Evolutionary conservation across 2,797 vertebrate genomes (phyloP).

Genomic region (Leptatherina wallacei): DNA sequence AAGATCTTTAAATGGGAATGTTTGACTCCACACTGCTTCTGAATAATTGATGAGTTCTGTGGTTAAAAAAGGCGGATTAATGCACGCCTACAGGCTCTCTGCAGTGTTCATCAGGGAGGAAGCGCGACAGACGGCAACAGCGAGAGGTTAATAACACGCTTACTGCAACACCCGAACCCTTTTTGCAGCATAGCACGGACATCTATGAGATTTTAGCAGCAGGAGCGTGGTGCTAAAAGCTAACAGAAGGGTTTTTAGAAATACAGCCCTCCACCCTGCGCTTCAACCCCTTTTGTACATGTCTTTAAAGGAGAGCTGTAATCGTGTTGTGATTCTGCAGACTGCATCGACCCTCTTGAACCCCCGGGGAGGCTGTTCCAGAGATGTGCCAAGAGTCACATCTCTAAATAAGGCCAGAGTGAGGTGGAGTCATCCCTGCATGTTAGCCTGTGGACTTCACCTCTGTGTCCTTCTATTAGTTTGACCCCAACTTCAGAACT

Average conservation of each 20-base stretch:
- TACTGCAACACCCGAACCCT: constrained; percentile 82
- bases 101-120: constrained; percentile 36
- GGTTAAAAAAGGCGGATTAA: constrained; percentile 82
- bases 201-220: constrained; percentile 86
- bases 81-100: constrained; percentile 76
- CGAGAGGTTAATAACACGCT: constrained; percentile 57
- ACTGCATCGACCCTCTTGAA: constrained; percentile 57
- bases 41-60: constrained; percentile 87
- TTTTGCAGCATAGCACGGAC: constrained; percentile 90
- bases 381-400: constrained; percentile 71
- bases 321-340: constrained; percentile 74
- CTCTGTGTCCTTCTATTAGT: constrained; percentile 74
- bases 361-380: constrained; percentile 50
- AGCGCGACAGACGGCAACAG: constrained; percentile 69
- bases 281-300: constrained; percentile 50
- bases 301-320: constrained; percentile 78
- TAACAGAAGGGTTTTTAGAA: constrained; percentile 55
- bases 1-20: constrained; percentile 80
- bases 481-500: constrained; percentile 80
- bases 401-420: constrained; percentile 73
- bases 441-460: constrained; percentile 74
- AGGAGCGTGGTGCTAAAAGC: constrained; percentile 92
- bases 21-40: constrained; percentile 77
- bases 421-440: constrained; percentile 36
- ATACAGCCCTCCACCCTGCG: constrained; percentile 34